Base-by-base conservation (phyloP, 2,888 invertebrate species). In the Morpho deidamia region DNA sequence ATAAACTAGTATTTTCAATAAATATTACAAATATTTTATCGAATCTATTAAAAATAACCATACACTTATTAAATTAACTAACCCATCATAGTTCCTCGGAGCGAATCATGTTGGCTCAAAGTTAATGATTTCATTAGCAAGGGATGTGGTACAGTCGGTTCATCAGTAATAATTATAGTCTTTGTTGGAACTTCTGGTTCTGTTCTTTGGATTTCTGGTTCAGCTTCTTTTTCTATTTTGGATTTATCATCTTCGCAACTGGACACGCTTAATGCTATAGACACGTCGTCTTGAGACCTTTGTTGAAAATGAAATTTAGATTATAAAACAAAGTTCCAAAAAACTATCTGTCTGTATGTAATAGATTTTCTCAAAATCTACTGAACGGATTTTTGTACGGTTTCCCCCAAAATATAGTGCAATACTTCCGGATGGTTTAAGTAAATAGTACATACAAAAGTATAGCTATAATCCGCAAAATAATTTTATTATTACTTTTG, bases 221-320 rank as follows among this genome's bases (percentile, higher is more conserved):
- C 55, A 8, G 53, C 59, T 74, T 81, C 57, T 72, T 69, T 83
- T 38, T 86, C 88, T 42, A 80, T 59, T 61, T 88, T 89, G 0
- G 88, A 87, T 57, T 81, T 86, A 5, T 90, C 90, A 11, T 90
- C 90, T 63, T 90, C 90, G 56, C 87, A 88, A 65, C 90, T 90
- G 8, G 90, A 90, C 7, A 90, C 84, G 59, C 90, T 90, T 44
- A 90, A 72, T 35, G 86, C 90, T 46, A 86, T 67, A 23, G 90
- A 90, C 1, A 89, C 90, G 61, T 90, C 90, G 48, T 90, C 90
- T 73, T 90, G 89, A 47, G 90, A 90, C 67, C 90, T 90, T 69
- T 2, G 64, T 67, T 49, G 34, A 8, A 8, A 43, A 23, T 8
- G 35, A 39, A n/a, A 38, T n/a, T n/a, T n/a, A n/a, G n/a, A n/a